Percentiles rank a stretch among this genome's conserved stretches.
Evolutionary conservation across 2,888 invertebrate genomes (phyloP).

Genomic region (Chrysina gloriosa): DNA sequence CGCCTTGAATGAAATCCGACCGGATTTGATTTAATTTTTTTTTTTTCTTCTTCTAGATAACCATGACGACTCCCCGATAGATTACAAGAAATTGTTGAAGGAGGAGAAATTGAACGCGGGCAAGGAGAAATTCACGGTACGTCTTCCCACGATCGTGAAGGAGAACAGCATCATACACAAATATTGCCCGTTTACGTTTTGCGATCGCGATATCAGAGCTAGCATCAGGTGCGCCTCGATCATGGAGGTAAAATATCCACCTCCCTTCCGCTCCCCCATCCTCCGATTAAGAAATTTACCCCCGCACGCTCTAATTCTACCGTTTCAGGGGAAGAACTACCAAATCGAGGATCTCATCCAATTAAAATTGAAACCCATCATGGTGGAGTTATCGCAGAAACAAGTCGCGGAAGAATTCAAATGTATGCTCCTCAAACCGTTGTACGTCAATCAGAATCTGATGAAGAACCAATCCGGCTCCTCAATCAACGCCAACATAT

Average conservation of each 20-base stretch:
- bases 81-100: slow-evolving; percentile 59
- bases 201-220: slow-evolving; percentile 64
- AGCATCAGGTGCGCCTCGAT: slow-evolving; percentile 61
- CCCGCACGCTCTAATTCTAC: not conserved
- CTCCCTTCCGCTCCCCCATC: not conserved
- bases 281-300: not conserved
- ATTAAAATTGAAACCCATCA: slow-evolving; percentile 64
- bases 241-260: slow-evolving; percentile 55
- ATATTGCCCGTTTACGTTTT: slow-evolving; percentile 64
- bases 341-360: slow-evolving; percentile 65
- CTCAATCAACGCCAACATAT: slow-evolving; percentile 55
- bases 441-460: slow-evolving; percentile 60
- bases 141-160: slow-evolving; percentile 62
- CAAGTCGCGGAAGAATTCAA: slow-evolving; percentile 67
- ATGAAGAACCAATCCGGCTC: slow-evolving; percentile 47
- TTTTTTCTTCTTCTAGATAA: slow-evolving; percentile 46
- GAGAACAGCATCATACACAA: slow-evolving; percentile 64
- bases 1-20: too few species aligned
- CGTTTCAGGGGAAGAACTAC: slow-evolving; percentile 58
- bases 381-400: slow-evolving; percentile 62
- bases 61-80: slow-evolving; percentile 53
- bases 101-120: slow-evolving; percentile 55
- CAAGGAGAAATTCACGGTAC: slow-evolving; percentile 60
- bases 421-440: slow-evolving; percentile 66
- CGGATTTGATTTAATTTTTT: not conserved